Conservation (phyloP, 2,888 invertebrate genomes). For the Euspilapteryx auroguttella region DNA sequence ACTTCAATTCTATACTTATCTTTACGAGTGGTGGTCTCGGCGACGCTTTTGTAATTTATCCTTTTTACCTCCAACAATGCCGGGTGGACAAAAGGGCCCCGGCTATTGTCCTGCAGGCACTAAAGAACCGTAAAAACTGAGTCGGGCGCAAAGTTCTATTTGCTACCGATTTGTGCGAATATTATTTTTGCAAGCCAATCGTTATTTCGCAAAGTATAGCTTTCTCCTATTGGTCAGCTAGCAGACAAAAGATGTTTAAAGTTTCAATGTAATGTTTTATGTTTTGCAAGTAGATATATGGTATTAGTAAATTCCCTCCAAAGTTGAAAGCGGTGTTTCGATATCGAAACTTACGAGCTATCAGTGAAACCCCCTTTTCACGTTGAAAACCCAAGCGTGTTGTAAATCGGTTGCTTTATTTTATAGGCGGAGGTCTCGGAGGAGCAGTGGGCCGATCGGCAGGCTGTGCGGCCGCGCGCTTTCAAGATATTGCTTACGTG, state of each 20-base stretch:
- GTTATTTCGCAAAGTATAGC: conserved; percentile 21
- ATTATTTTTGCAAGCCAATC: conserved; percentile 56
- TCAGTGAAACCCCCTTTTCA: conserved; percentile 40
- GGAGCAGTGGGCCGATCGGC: conserved; percentile 23
- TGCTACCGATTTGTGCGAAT: conserved; percentile 43
- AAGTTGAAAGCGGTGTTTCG: conserved; percentile 11
- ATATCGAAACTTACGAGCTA: conserved; percentile 35
- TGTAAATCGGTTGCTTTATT: conserved; percentile 58
- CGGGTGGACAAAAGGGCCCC: conserved; percentile 34
- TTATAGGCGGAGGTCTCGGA: conserved; percentile 48
- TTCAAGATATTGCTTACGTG: conserved; percentile 42
- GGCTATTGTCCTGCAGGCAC: conserved; percentile 24
- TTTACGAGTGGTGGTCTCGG: conserved; percentile 41
- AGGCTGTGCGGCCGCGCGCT: conserved; percentile 31
- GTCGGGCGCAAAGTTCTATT: conserved; percentile 15
- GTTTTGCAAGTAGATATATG: too few relatives aligned
- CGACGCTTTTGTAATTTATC: conserved; percentile 47
- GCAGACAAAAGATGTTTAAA: conserved; percentile 32
- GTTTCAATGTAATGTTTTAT: too few relatives aligned
- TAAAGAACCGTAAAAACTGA: conserved; percentile 15
- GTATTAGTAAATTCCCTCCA: too few relatives aligned
- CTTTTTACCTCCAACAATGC: conserved; percentile 42
- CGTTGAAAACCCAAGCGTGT: conserved; percentile 42
- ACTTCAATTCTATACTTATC: conserved; percentile 46
- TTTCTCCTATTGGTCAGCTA: conserved; percentile 30